Evolutionary conservation across 2,113 vertebrate genomes (phyloP).

Genomic region (Craseonycteris thonglongyai): DNA sequence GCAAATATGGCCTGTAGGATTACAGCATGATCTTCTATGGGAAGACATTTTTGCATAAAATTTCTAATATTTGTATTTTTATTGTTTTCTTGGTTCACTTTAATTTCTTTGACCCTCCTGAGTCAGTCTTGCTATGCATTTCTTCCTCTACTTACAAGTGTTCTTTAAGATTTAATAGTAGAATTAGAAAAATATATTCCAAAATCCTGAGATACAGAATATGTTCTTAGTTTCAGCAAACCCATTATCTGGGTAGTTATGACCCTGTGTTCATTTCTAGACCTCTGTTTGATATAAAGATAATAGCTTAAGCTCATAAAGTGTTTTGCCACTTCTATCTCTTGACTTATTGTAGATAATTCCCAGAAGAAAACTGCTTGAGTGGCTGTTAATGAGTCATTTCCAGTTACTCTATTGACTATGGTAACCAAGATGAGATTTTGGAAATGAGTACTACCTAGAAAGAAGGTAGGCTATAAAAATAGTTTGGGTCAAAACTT

Average conservation of each 20-base stretch:
- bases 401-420: not conserved
- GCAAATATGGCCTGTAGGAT: not conserved
- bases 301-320: not conserved
- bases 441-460: conserved; percentile 12
- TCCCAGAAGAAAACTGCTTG: conserved; percentile 13
- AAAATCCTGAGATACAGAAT: not conserved
- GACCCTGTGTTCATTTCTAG: not conserved
- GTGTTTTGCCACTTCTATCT: not conserved
- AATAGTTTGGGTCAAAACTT: not conserved
- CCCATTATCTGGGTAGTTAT: not conserved
- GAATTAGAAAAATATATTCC: not conserved
- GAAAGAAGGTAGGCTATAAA: not conserved
- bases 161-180: not conserved
- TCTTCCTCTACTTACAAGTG: not conserved
- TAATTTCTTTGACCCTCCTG: not conserved
- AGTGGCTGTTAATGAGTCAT: conserved; percentile 13
- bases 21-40: not conserved
- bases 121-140: not conserved
- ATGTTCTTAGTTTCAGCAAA: not conserved
- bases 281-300: not conserved
- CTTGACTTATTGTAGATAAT: not conserved
- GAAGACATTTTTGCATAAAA: not conserved
- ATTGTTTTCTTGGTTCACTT: not conserved
- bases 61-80: not conserved
- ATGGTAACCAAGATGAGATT: conserved; percentile 16